phyloP scores from a whole-genome alignment of 2,888 invertebrate species.

The Tyria jacobaeae region DNA sequence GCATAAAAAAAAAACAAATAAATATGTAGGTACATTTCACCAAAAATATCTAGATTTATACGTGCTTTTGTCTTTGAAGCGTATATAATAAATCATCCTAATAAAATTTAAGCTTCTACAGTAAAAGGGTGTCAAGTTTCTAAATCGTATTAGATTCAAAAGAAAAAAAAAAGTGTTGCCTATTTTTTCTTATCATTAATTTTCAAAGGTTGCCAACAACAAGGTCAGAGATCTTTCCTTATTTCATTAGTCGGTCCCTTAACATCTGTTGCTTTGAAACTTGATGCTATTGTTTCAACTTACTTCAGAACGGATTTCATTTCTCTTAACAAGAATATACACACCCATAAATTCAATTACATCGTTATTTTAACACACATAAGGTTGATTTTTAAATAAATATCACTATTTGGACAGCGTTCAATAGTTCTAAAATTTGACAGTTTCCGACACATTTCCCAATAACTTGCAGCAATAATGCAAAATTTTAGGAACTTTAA shows the following conservation, averaged over 20 bases:
- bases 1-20: neutral
- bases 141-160: conserved; percentile 11
- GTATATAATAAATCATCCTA: conserved; percentile 4
- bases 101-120: conserved; percentile 2
- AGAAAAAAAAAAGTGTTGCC: neutral
- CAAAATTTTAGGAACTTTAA: conserved; percentile 50
- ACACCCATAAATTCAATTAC: neutral
- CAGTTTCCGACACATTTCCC: conserved; percentile 57
- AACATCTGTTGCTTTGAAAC: conserved; percentile 77
- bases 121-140: conserved; percentile 5
- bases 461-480: conserved; percentile 51
- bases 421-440: conserved; percentile 45
- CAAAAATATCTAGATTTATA: neutral
- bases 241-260: conserved; percentile 71
- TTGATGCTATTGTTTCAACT: conserved; percentile 73
- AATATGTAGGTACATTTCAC: neutral
- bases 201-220: conserved; percentile 23
- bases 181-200: conserved; percentile 17
- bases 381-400: conserved; percentile 20
- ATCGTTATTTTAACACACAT: neutral
- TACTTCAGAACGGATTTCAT: conserved; percentile 56
- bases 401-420: conserved; percentile 4
- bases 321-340: conserved; percentile 14
- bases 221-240: conserved; percentile 46
- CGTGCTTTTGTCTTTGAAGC: neutral